Conservation (phyloP, 2,888 invertebrate genomes). For the Rhyacophila evoluta region DNA sequence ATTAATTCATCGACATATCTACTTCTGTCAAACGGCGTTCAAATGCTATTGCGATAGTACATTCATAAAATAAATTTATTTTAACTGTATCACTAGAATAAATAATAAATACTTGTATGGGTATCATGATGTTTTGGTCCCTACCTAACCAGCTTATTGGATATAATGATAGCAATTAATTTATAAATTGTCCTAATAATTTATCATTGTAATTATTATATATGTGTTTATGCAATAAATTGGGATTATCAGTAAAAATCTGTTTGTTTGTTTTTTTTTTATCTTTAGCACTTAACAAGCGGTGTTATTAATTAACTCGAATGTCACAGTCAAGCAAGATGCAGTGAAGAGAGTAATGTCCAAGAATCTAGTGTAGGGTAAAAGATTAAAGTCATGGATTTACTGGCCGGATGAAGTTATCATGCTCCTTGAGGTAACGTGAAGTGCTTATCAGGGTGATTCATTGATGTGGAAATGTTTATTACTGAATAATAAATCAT, state of each 20-base stretch:
- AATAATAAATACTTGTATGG: slow-evolving; percentile 38
- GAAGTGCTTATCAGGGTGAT: too few species aligned
- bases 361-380: too few species aligned
- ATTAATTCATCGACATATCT: background rate
- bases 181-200: slow-evolving; percentile 48
- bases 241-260: slow-evolving; percentile 45
- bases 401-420: too few species aligned
- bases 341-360: too few species aligned
- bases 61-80: slow-evolving; percentile 9
- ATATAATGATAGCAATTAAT: slow-evolving; percentile 52
- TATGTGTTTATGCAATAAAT: slow-evolving; percentile 55
- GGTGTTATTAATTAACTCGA: too few species aligned
- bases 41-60: background rate
- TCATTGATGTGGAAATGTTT: too few species aligned
- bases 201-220: slow-evolving; percentile 46
- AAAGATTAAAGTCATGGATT: too few species aligned
- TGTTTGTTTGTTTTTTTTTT: too few species aligned
- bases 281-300: too few species aligned
- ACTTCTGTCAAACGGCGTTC: slow-evolving; percentile 12
- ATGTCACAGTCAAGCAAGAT: too few species aligned
- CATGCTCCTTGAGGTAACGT: too few species aligned
- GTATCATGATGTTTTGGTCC: slow-evolving; percentile 50
- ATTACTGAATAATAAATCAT: too few species aligned
- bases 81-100: slow-evolving; percentile 49
- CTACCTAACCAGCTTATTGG: slow-evolving; percentile 50